phyloP scores from a whole-genome alignment of 1,140 invertebrate species.

The Zaprionus capensis region DNA sequence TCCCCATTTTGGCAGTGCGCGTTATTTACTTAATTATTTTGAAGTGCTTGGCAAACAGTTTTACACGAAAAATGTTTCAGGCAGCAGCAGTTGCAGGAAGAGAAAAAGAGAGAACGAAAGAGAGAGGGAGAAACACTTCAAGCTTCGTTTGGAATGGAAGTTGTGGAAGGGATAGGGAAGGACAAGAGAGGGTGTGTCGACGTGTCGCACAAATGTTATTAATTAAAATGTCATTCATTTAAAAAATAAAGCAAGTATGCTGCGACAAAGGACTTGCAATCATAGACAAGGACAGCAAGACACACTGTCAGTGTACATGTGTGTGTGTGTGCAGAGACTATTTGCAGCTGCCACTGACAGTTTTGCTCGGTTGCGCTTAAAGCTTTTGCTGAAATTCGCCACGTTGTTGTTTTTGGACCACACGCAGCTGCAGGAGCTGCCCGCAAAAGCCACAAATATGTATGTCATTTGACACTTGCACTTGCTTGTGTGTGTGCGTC shows the following conservation, averaged over 20 bases:
- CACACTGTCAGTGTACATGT: background rate
- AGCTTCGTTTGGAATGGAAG: constrained; percentile 4
- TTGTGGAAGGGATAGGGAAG: background rate
- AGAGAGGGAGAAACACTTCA: constrained; percentile 27
- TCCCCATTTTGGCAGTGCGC: constrained; percentile 59
- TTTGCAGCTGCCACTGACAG: constrained; percentile 73
- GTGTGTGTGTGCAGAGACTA: constrained; percentile 13
- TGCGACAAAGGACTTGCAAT: constrained; percentile 49
- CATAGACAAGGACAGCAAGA: constrained; percentile 16
- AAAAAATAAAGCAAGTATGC: constrained; percentile 30
- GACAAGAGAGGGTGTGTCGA: background rate
- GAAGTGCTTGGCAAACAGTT: constrained; percentile 78
- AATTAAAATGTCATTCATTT: constrained; percentile 83
- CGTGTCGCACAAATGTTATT: constrained; percentile 78
- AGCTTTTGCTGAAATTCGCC: constrained; percentile 36
- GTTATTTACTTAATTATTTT: constrained; percentile 81
- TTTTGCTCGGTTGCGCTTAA: constrained; percentile 49
- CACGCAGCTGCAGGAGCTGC: constrained; percentile 61
- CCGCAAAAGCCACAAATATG: constrained; percentile 79
- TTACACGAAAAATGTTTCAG: constrained; percentile 82
- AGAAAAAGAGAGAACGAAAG: background rate
- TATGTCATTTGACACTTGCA: constrained; percentile 78
- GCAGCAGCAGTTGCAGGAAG: constrained; percentile 8
- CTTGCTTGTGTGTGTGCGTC: constrained; percentile 36
- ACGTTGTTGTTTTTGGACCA: constrained; percentile 52